These are phyloP conservation scores for Trachelus troglodyta DNA, from an alignment of 2,888 invertebrate genomes.

Conservation along the genomic window DNA sequence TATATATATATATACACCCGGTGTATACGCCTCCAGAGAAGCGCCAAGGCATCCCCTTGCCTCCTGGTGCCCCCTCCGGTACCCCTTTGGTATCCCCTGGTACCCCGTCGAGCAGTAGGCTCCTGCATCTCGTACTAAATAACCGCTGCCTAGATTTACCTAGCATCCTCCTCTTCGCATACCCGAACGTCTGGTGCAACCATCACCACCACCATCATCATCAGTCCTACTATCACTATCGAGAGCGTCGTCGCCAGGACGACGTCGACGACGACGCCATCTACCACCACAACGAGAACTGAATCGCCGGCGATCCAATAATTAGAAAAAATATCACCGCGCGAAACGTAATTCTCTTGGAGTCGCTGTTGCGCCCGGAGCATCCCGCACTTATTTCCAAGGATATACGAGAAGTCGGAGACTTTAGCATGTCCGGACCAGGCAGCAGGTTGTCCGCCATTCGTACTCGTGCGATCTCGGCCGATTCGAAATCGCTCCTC, in stretches of 20 bases:
- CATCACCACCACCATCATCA: not conserved
- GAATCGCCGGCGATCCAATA: slow-evolving; percentile 25
- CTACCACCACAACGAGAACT: not conserved
- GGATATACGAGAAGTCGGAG: not conserved
- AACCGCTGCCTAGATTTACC: slow-evolving; percentile 51
- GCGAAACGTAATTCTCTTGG: not conserved
- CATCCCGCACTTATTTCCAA: slow-evolving; percentile 1
- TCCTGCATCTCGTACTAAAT: slow-evolving; percentile 46
- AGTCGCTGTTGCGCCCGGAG: not conserved
- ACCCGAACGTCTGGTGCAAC: not conserved
- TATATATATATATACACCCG: slow-evolving; percentile 13
- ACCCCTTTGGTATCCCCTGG: not conserved
- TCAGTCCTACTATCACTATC: not conserved
- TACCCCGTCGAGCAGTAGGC: not conserved
- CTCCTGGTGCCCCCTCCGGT: not conserved
- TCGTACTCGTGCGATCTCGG: not conserved
- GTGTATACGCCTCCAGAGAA: slow-evolving; percentile 5
- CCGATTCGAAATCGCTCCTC: not conserved
- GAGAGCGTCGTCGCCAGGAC: too few species aligned
- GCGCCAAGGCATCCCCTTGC: not conserved
- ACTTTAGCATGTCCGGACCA: not conserved
- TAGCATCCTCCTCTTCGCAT: slow-evolving; percentile 33
- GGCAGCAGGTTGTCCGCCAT: not conserved
- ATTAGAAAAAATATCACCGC: slow-evolving; percentile 37
- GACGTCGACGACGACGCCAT: not conserved